phyloP scores from a whole-genome alignment of 2,888 invertebrate genomes.

The Xanthia icteritia region DNA sequence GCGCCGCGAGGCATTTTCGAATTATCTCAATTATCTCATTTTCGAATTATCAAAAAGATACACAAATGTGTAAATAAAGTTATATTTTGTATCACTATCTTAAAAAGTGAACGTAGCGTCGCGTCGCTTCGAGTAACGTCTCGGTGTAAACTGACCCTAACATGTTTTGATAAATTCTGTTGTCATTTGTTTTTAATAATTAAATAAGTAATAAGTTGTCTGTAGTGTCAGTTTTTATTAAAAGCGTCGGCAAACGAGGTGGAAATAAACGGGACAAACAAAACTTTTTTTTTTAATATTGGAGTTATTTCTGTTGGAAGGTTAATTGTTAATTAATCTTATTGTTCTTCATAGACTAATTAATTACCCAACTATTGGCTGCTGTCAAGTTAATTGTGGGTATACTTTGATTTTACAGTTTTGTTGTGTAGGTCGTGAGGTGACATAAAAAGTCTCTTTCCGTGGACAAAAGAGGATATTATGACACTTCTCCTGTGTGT shows the following conservation, averaged over 20 bases:
- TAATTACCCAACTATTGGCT: background rate
- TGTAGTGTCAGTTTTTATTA: constrained; percentile 13
- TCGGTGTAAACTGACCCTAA: too few relatives aligned
- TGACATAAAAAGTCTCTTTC: background rate
- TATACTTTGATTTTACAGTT: background rate
- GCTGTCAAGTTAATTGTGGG: background rate
- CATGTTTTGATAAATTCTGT: background rate
- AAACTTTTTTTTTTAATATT: too few relatives aligned
- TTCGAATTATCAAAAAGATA: too few relatives aligned
- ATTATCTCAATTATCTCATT: too few relatives aligned
- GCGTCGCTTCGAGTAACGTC: too few relatives aligned
- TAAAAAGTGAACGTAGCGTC: too few relatives aligned
- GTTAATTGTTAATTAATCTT: background rate
- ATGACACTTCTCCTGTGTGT: too few relatives aligned
- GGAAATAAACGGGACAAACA: constrained; percentile 8
- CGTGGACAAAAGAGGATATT: background rate
- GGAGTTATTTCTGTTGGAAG: too few relatives aligned
- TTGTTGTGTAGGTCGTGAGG: too few relatives aligned
- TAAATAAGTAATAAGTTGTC: constrained; percentile 8
- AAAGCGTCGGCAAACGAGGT: background rate
- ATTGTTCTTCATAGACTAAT: background rate
- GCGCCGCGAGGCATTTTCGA: too few relatives aligned
- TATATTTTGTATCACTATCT: too few relatives aligned
- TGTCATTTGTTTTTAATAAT: constrained; percentile 29
- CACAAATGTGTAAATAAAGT: too few relatives aligned